Base-by-base conservation (phyloP, 2,888 invertebrate species). In the Atherix ibis region DNA sequence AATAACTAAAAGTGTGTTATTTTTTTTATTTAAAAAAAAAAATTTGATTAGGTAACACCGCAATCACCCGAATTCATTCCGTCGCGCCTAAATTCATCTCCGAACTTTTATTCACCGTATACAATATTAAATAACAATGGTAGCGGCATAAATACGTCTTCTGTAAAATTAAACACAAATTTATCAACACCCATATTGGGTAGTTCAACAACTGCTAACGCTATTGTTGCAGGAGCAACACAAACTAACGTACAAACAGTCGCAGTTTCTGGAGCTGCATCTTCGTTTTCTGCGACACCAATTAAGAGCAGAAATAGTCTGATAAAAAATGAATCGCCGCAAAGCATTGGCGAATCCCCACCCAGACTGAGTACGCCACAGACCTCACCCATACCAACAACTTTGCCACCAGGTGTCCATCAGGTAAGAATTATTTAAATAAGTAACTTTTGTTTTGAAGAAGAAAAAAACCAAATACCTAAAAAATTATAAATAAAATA, bases 51-150 rank as follows among this genome's bases (percentile, higher is more conserved):
- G 62, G 65, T 68, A 49, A 59, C 62, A 32, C 59, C 62, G 37
- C 66, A 66, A 48, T 64, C 66, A 43, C 62, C 66, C 37, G 67
- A 67, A 56, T 68, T 66, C 58, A 64, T 67, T 55, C 65, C 67
- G 50, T 57, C 58, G 41, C 55, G 58, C 48, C 47, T 60, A 43
- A 58, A 48, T 44, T 53, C 58, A 42, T 54, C 58, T 39, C 53
- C 58, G 37, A 60, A 53, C 43, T 60, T 56, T 43, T 60, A 59
- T 43, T 46, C 58, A 46, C 53, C 60, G 46, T 60, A 56, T 52
- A 54, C 56, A 38, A 45, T 53, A 32, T 51, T 54, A 46, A 43
- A 58, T 43, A 58, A 47, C 46, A 56, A 56, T 51, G 55, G 56
- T 41, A 27, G 13, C 26, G 36, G 18, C 36, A 33, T 36, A 32